These are phyloP conservation scores for Drosophila repleta DNA, from an alignment of 1,140 invertebrate genomes.

Conservation along the genomic window DNA sequence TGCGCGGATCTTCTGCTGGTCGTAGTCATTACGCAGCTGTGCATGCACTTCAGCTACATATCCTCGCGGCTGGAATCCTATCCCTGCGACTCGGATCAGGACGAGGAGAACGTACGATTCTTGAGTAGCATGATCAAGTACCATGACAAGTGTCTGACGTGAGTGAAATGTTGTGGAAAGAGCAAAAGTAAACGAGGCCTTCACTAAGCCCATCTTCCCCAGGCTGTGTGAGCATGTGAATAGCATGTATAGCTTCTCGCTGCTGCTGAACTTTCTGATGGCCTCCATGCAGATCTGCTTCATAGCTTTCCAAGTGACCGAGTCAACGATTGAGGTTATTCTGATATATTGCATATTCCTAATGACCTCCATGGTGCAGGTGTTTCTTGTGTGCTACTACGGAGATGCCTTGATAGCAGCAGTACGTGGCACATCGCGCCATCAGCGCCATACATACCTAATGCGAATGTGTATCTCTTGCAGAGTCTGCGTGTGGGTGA, in stretches of 20 bases:
- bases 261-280: slow-evolving; percentile 73
- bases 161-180: slow-evolving; percentile 13
- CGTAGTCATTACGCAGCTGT: slow-evolving; percentile 76
- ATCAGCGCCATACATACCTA: neutral
- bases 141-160: slow-evolving; percentile 71
- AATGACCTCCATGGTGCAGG: slow-evolving; percentile 76
- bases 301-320: slow-evolving; percentile 77
- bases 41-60: slow-evolving; percentile 77
- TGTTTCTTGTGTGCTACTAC: slow-evolving; percentile 76
- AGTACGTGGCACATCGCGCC: slow-evolving; percentile 28
- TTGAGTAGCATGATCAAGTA: slow-evolving; percentile 58
- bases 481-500: slow-evolving; percentile 71
- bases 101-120: slow-evolving; percentile 55
- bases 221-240: slow-evolving; percentile 73
- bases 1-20: slow-evolving; percentile 72
- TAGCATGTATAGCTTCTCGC: slow-evolving; percentile 64
- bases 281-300: slow-evolving; percentile 80
- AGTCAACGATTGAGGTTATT: slow-evolving; percentile 67
- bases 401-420: slow-evolving; percentile 69
- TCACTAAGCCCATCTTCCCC: neutral
- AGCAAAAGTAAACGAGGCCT: too few species aligned
- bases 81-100: slow-evolving; percentile 31
- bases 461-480: neutral
- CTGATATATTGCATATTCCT: slow-evolving; percentile 76
- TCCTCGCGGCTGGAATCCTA: slow-evolving; percentile 54